Evolutionary conservation across 2,888 invertebrate genomes (phyloP).

Genomic region (Artemia sinica): DNA sequence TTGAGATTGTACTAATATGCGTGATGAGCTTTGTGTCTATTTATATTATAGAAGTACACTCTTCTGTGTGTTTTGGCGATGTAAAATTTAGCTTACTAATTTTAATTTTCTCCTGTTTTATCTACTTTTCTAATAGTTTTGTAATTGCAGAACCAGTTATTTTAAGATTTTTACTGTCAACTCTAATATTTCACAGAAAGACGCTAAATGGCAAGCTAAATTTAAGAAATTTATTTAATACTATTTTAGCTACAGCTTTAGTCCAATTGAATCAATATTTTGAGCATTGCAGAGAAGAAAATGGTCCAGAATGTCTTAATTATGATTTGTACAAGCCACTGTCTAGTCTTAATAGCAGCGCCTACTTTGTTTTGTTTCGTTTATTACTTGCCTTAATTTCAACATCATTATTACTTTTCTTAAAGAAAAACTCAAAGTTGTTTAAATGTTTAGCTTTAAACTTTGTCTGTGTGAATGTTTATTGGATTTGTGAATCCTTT

Average conservation of each 20-base stretch:
- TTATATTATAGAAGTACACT: too few relatives aligned
- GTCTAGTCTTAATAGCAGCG: not conserved
- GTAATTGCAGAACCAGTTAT: conserved; percentile 71
- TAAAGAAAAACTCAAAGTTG: not conserved
- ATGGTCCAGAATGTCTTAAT: conserved; percentile 1
- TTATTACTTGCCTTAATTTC: not conserved
- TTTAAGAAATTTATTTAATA: not conserved
- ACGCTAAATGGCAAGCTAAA: not conserved
- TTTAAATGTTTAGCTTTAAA: not conserved
- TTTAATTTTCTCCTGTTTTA: conserved; percentile 29
- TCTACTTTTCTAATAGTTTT: conserved; percentile 74
- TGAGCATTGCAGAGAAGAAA: conserved; percentile 10
- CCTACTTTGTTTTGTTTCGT: not conserved
- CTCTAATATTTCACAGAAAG: conserved; percentile 36
- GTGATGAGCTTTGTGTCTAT: too few relatives aligned
- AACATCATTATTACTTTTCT: not conserved
- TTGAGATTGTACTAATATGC: too few relatives aligned
- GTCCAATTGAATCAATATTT: not conserved
- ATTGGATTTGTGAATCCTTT: conserved; percentile 1
- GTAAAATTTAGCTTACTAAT: too few relatives aligned
- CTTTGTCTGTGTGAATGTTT: not conserved
- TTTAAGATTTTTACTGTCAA: conserved; percentile 49
- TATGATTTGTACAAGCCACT: not conserved
- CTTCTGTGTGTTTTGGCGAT: too few relatives aligned
- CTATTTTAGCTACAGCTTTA: not conserved